These are phyloP conservation scores for Echinarachnius parma DNA, from an alignment of 53 echinoderm and acorn worm species.

Conservation along the genomic window DNA sequence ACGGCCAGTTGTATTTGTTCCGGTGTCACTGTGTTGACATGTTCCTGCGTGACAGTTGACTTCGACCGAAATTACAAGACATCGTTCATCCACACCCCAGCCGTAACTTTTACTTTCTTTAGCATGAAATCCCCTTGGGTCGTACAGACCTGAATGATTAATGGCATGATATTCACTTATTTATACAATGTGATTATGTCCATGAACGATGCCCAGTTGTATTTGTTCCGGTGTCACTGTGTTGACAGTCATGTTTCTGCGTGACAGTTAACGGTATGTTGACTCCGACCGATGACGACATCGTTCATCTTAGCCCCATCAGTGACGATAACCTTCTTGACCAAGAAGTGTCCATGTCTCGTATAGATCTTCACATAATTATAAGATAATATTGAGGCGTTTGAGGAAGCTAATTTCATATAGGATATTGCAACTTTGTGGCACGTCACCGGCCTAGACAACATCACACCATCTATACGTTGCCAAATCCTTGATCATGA, in stretches of 20 bases:
- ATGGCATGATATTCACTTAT: too few species aligned
- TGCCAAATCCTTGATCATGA: too few species aligned
- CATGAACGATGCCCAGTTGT: too few species aligned
- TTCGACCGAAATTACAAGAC: conserved; percentile 68
- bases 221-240: too few species aligned
- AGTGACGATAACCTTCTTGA: conserved; percentile 69
- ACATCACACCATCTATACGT: too few species aligned
- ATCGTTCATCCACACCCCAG: conserved; percentile 84
- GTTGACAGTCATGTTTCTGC: conserved; percentile 86
- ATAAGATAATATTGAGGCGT: too few species aligned
- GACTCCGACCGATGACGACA: conserved; percentile 73
- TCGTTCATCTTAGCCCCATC: conserved; percentile 86
- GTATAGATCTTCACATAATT: conserved; percentile 87
- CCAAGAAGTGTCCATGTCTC: conserved; percentile 56
- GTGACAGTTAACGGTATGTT: conserved; percentile 80
- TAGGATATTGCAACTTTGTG: too few species aligned
- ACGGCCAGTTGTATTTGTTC: too few species aligned
- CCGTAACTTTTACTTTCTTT: conserved; percentile 67
- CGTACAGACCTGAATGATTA: conserved; percentile 55
- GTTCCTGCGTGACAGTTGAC: conserved; percentile 84
- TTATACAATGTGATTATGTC: too few species aligned
- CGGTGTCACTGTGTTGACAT: too few species aligned
- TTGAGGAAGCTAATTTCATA: too few species aligned
- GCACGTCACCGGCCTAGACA: too few species aligned
- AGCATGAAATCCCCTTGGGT: conserved; percentile 62